Evolutionary conservation across 2,113 vertebrate genomes (phyloP).

Genomic region (Hippocampus mohnikei): DNA sequence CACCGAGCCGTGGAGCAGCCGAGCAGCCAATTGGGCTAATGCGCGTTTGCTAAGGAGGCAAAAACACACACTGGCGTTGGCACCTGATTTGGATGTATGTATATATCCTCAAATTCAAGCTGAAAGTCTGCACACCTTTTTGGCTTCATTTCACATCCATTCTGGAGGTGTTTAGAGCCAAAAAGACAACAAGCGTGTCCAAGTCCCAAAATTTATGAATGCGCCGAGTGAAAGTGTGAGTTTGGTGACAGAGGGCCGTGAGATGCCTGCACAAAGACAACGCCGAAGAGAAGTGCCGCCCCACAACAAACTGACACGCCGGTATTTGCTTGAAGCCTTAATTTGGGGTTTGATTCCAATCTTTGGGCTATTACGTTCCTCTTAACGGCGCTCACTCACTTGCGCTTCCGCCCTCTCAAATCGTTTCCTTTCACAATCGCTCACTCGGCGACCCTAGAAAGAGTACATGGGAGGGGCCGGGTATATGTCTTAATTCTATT

Average conservation of each 20-base stretch:
- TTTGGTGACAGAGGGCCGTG: slow-evolving; percentile 19
- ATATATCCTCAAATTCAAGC: no score
- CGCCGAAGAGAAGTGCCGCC: slow-evolving; percentile 29
- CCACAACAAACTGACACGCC: slow-evolving; percentile 29
- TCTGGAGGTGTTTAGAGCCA: no score
- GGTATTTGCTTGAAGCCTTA: slow-evolving; percentile 60
- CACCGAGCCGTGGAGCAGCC: no score
- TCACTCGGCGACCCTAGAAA: slow-evolving; percentile 29
- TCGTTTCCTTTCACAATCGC: slow-evolving; percentile 3
- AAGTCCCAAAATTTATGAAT: no score
- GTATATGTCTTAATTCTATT: slow-evolving; percentile 46
- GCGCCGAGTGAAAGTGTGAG: slow-evolving; percentile 9
- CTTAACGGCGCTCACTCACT: slow-evolving; percentile 14
- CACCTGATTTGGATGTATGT: no score
- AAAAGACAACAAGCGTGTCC: no score
- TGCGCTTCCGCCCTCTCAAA: slow-evolving; percentile 1
- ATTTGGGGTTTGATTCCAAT: slow-evolving; percentile 35
- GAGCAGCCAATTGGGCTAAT: no score
- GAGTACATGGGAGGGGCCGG: slow-evolving; percentile 18
- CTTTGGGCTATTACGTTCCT: slow-evolving; percentile 10
- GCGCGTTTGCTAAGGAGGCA: no score
- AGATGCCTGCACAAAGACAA: slow-evolving; percentile 38
- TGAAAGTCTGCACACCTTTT: no score
- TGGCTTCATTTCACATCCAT: no score
- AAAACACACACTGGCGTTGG: no score